Evolutionary conservation across 1,140 invertebrate genomes (phyloP).

Genomic region (Microplitis mediator): DNA sequence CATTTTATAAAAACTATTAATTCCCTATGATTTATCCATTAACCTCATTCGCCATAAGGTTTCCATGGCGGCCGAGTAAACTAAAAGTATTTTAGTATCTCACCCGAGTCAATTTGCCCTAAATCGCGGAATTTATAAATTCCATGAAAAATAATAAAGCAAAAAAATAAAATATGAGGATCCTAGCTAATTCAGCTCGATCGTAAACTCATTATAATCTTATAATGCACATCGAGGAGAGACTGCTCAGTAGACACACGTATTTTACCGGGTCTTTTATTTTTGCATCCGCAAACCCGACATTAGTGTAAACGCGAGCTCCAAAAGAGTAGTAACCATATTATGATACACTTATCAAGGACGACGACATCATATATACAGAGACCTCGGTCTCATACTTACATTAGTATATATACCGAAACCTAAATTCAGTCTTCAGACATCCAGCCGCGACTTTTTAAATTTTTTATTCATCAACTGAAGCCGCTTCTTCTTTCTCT

Average conservation of each 20-base stretch:
- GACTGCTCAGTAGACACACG: too few species aligned
- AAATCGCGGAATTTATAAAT: slow-evolving; percentile 18
- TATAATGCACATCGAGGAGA: slow-evolving; percentile 33
- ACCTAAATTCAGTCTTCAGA: too few species aligned
- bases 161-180: too few species aligned
- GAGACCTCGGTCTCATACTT: too few species aligned
- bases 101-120: slow-evolving; percentile 4
- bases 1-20: neutral
- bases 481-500: slow-evolving; percentile 34
- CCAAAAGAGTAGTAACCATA: slow-evolving; percentile 41
- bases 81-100: too few species aligned
- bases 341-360: slow-evolving; percentile 36
- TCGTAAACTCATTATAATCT: slow-evolving; percentile 54
- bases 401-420: too few species aligned
- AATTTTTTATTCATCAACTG: slow-evolving; percentile 1
- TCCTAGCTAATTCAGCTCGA: slow-evolving; percentile 33
- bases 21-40: neutral
- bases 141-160: neutral
- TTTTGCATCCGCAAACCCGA: slow-evolving; percentile 43
- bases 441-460: neutral
- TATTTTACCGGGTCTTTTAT: neutral
- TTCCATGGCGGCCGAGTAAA: neutral
- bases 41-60: neutral
- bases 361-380: neutral
- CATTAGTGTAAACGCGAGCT: slow-evolving; percentile 57